A percentile compares a stretch with the other conserved stretches of the same genome.
Conservation (phyloP, 2,888 invertebrate species). For the Drosophila nigricruria region DNA sequence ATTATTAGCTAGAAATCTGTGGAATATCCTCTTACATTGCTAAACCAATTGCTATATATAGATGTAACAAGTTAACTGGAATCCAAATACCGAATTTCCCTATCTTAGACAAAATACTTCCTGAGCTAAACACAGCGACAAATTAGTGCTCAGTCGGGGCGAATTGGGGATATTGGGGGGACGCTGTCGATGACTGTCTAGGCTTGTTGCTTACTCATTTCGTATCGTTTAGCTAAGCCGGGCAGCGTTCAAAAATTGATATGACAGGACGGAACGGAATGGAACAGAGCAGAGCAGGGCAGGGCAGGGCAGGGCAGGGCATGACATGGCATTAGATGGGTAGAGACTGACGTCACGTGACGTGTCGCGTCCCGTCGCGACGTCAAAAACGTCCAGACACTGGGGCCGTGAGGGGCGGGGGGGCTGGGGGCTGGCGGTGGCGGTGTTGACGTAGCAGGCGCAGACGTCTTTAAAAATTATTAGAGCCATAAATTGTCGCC, state of each 20-base stretch:
- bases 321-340: conserved; percentile 10
- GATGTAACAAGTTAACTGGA: background rate
- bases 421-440: background rate
- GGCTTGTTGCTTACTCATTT: conserved; percentile 38
- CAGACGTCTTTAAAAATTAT: conserved; percentile 54
- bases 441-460: conserved; percentile 19
- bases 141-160: background rate
- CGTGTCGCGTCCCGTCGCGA: conserved; percentile 22
- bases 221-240: conserved; percentile 25
- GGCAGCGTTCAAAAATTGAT: conserved; percentile 36
- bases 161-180: background rate
- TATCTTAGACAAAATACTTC: conserved; percentile 17
- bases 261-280: conserved; percentile 26
- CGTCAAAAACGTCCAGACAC: conserved; percentile 33
- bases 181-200: conserved; percentile 26
- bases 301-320: background rate
- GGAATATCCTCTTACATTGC: background rate
- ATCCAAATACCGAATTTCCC: background rate
- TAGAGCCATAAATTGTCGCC: conserved; percentile 46
- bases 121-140: conserved; percentile 4
- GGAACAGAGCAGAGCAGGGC: background rate
- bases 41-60: too few species aligned
- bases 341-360: conserved; percentile 19
- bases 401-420: background rate
- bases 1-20: too few species aligned